Evolutionary conservation across 2,888 invertebrate species (phyloP).

Genomic region (Leucophenga montana): DNA sequence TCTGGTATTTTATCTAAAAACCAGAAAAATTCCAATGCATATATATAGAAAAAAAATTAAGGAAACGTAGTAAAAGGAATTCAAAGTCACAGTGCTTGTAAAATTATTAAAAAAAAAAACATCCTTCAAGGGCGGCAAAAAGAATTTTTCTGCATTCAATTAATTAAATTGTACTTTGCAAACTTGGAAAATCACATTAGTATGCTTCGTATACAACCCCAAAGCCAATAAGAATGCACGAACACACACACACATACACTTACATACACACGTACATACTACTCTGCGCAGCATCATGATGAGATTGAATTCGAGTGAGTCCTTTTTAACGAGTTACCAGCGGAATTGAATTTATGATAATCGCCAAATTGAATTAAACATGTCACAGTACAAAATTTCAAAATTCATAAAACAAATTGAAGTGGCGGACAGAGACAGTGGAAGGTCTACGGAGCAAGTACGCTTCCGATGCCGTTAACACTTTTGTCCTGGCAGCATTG

Average conservation of each 20-base stretch:
- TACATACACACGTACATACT: neutral
- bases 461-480: slow-evolving; percentile 47
- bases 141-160: slow-evolving; percentile 14
- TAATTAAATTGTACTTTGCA: slow-evolving; percentile 19
- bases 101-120: neutral
- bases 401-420: slow-evolving; percentile 60
- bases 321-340: slow-evolving; percentile 36
- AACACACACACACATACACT: neutral
- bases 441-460: neutral
- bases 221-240: neutral
- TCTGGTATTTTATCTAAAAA: too few relatives aligned
- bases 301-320: slow-evolving; percentile 16
- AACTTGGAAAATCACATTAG: slow-evolving; percentile 8
- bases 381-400: slow-evolving; percentile 59
- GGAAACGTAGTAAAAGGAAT: slow-evolving; percentile 29
- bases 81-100: slow-evolving; percentile 14
- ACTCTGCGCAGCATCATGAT: neutral
- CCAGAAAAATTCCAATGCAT: too few relatives aligned
- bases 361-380: slow-evolving; percentile 65
- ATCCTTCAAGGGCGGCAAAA: neutral
- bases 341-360: slow-evolving; percentile 63
- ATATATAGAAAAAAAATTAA: neutral
- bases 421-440: slow-evolving; percentile 28
- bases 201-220: slow-evolving; percentile 2
- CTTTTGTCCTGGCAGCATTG: slow-evolving; percentile 44